Conservation (phyloP, 2,113 vertebrate genomes). For the Nematolebias whitei region DNA sequence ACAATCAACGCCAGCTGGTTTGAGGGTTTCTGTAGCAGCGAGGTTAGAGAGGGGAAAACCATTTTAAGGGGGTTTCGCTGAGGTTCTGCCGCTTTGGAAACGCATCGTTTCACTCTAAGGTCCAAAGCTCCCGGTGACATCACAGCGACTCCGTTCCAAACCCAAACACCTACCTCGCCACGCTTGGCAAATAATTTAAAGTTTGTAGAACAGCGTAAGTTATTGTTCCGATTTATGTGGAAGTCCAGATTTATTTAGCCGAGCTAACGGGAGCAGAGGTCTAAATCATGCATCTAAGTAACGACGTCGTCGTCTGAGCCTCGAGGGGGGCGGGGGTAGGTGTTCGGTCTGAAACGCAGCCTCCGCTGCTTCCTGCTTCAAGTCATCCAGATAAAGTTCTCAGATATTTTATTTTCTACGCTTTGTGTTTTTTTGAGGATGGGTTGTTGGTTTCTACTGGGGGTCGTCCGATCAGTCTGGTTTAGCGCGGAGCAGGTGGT, state of each 20-base stretch:
- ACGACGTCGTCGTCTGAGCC: background rate
- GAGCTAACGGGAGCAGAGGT: constrained; percentile 5
- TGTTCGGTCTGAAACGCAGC: constrained; percentile 61
- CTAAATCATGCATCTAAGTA: constrained; percentile 10
- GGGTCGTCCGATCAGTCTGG: constrained; percentile 58
- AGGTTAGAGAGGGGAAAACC: constrained; percentile 30
- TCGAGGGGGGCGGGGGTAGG: constrained; percentile 5
- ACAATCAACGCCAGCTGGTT: background rate
- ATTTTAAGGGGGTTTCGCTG: constrained; percentile 44
- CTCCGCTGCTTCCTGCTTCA: constrained; percentile 43
- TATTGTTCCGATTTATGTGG: too few species aligned
- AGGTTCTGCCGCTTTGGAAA: constrained; percentile 52
- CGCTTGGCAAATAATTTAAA: background rate
- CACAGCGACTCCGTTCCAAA: constrained; percentile 55
- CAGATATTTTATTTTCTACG: constrained; percentile 17
- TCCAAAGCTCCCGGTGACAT: constrained; percentile 29
- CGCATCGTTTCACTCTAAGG: constrained; percentile 23
- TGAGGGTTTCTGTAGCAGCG: constrained; percentile 25
- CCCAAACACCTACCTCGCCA: constrained; percentile 37
- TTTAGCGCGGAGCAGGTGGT: constrained; percentile 25
- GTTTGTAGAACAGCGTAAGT: constrained; percentile 13
- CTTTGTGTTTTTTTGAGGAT: constrained; percentile 46
- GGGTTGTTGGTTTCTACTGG: constrained; percentile 59
- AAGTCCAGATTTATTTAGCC: constrained; percentile 50
- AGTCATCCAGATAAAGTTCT: constrained; percentile 67